Percentiles rank a stretch among this genome's conserved stretches.
Evolutionary conservation across 2,113 vertebrate species (phyloP).

Genomic region (Leuciscus idus): DNA sequence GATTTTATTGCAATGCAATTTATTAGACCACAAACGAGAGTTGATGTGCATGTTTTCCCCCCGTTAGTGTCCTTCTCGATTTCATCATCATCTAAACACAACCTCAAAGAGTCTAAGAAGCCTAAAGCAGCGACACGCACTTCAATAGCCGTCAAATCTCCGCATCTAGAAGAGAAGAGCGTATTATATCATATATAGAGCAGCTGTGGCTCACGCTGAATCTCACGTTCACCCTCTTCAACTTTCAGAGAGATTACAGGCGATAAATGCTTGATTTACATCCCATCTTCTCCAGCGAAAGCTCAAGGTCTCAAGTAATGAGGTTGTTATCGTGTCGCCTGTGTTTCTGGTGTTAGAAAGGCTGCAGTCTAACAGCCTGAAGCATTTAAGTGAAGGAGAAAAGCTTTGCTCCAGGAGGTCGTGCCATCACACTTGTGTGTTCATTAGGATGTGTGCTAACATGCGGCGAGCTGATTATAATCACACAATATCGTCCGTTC

Average conservation of each 20-base stretch:
- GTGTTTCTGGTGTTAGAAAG: slow-evolving; percentile 4
- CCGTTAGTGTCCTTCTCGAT: not conserved
- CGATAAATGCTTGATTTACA: slow-evolving; percentile 13
- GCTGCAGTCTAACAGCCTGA: slow-evolving; percentile 15
- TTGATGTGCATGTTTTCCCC: not conserved
- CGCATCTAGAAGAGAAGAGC: not conserved
- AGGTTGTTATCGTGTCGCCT: slow-evolving; percentile 20
- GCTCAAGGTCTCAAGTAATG: slow-evolving; percentile 34
- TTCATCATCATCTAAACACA: too few species aligned
- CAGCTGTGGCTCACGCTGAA: not conserved
- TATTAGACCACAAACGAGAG: not conserved
- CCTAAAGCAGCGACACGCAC: not conserved
- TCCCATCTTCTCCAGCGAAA: not conserved
- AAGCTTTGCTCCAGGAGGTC: slow-evolving; percentile 5
- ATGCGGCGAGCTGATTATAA: slow-evolving; percentile 9
- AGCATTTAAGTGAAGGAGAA: slow-evolving; percentile 18
- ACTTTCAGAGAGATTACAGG: not conserved
- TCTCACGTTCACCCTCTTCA: slow-evolving; percentile 2
- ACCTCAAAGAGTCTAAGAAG: slow-evolving; percentile 7
- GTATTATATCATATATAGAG: not conserved
- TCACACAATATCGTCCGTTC: not conserved
- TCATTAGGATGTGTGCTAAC: slow-evolving; percentile 1
- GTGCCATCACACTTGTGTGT: not conserved
- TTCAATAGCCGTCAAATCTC: not conserved
- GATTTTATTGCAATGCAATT: not conserved